Evolutionary conservation across 1,140 invertebrate species (phyloP).

Genomic region (Eueides isabella): DNA sequence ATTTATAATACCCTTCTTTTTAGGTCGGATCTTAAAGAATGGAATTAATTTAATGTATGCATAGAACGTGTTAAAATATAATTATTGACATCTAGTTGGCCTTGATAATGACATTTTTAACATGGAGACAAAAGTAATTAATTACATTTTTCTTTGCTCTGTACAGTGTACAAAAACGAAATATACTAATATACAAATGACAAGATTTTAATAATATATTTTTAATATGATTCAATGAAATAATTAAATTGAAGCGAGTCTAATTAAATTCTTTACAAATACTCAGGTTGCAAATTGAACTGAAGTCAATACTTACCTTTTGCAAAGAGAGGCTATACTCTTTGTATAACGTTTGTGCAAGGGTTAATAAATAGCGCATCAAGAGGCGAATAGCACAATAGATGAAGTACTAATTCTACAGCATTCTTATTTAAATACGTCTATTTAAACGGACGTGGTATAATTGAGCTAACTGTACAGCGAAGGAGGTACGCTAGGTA

Average conservation of each 20-base stretch:
- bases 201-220: too few species aligned
- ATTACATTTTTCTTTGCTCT: too few species aligned
- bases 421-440: not conserved
- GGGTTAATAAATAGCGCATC: not conserved
- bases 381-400: not conserved
- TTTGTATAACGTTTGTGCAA: not conserved
- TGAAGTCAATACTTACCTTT: not conserved
- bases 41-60: too few species aligned
- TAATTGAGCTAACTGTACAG: not conserved
- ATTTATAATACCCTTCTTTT: too few species aligned
- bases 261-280: not conserved
- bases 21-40: too few species aligned
- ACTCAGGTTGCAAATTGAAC: not conserved
- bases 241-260: not conserved
- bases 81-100: too few species aligned
- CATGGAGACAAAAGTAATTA: too few species aligned
- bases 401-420: not conserved
- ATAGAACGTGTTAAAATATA: too few species aligned
- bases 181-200: too few species aligned
- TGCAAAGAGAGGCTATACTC: not conserved
- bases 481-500: not conserved
- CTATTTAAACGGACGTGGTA: slow-evolving; percentile 1
- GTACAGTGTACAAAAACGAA: too few species aligned
- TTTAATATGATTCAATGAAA: too few species aligned
- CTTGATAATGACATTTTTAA: too few species aligned